Evolutionary conservation across 2,113 vertebrate genomes (phyloP).

Genomic region (Channa argus): DNA sequence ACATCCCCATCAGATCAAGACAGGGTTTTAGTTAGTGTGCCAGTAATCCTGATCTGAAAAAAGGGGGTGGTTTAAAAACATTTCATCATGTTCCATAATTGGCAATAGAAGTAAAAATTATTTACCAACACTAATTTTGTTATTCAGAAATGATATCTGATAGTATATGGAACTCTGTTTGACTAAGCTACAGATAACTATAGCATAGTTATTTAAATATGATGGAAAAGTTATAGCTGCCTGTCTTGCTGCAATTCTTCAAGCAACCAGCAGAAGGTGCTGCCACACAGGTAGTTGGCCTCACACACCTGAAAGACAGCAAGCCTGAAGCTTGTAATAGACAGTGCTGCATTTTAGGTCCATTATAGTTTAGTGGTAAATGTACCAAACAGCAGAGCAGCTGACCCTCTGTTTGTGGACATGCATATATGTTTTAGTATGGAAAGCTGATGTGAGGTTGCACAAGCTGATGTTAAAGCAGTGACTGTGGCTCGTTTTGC

Average conservation of each 20-base stretch:
- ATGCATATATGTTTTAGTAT: neutral
- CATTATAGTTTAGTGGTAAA: neutral
- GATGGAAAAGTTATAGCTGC: neutral
- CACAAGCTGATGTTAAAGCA: constrained; percentile 10
- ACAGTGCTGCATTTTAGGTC: too few species aligned
- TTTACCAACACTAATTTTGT: too few species aligned
- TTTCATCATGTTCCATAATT: too few species aligned
- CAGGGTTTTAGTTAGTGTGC: too few species aligned
- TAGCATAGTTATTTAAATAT: too few species aligned
- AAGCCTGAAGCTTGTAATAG: neutral
- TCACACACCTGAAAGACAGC: constrained; percentile 35
- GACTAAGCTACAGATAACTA: too few species aligned
- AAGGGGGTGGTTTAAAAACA: too few species aligned
- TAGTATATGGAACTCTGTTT: too few species aligned
- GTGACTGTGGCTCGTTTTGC: neutral
- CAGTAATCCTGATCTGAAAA: too few species aligned
- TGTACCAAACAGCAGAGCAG: neutral
- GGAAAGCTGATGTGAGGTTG: neutral
- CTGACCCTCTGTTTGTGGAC: neutral
- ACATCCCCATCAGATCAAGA: too few species aligned
- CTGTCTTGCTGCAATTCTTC: constrained; percentile 46
- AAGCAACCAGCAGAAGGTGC: constrained; percentile 71
- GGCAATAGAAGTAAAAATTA: too few species aligned
- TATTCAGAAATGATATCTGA: too few species aligned
- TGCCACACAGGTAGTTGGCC: constrained; percentile 61